Percentiles rank a stretch among this genome's conserved stretches.
phyloP scores from a whole-genome alignment of 2,797 vertebrate genomes.

The Pipistrellus pipistrellus region DNA sequence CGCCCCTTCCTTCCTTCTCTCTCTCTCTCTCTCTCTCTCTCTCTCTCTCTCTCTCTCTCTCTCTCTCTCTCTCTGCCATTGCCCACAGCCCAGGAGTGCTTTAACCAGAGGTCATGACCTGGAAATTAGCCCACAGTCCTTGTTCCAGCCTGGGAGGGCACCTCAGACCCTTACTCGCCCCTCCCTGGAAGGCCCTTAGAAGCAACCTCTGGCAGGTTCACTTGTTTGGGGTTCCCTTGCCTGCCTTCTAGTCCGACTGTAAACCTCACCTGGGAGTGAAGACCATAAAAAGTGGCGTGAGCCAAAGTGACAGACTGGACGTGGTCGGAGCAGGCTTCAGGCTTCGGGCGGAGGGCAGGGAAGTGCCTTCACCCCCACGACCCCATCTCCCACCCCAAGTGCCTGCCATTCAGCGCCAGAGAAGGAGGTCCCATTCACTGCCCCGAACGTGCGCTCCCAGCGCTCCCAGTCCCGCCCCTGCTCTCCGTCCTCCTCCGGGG shows the following conservation, averaged over 20 bases:
- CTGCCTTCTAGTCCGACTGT: neutral
- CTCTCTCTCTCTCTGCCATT: neutral
- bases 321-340: neutral
- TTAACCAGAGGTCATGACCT: conserved; percentile 70
- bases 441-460: neutral
- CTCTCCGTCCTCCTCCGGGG: neutral
- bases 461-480: neutral
- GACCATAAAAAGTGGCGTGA: neutral
- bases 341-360: neutral
- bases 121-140: conserved; percentile 71
- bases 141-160: neutral
- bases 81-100: conserved; percentile 37
- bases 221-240: neutral
- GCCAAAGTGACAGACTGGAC: conserved; percentile 6
- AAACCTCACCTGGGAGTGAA: neutral
- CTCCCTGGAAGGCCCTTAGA: neutral
- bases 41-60: neutral
- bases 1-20: neutral
- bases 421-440: neutral
- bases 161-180: neutral
- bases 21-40: neutral
- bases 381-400: neutral
- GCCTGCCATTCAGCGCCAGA: conserved; percentile 15
- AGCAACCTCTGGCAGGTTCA: neutral
- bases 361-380: neutral